phyloP scores from a whole-genome alignment of 2,797 vertebrate species.

The Scolopax rusticola region DNA sequence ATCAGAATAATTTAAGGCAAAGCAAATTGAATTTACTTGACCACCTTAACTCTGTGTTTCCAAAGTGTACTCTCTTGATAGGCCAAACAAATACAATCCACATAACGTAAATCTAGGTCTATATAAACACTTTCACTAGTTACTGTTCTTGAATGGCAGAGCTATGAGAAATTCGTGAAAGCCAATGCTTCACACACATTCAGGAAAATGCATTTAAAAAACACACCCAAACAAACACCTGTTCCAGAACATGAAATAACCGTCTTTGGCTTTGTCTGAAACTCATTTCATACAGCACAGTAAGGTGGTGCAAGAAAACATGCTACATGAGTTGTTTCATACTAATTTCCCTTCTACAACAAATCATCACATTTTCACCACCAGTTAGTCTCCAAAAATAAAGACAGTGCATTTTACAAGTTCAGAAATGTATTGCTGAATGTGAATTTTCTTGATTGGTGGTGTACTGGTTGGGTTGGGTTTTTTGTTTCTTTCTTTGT shows the following conservation, averaged over 20 bases:
- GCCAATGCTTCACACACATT: neutral
- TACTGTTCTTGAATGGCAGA: neutral
- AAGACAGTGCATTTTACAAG: neutral
- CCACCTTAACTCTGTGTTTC: neutral
- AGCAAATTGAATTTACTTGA: neutral
- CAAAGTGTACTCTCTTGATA: neutral
- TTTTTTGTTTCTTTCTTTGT: fast-evolving
- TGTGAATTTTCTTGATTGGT: neutral
- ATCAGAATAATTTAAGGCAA: neutral
- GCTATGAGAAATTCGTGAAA: neutral
- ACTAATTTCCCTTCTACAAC: neutral
- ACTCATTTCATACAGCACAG: neutral
- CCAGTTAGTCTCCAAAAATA: neutral
- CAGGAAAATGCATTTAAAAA: neutral
- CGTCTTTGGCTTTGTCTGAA: neutral
- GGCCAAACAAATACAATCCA: neutral
- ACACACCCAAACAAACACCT: neutral
- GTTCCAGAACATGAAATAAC: neutral
- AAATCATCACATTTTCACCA: neutral
- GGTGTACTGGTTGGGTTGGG: neutral
- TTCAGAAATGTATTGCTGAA: neutral
- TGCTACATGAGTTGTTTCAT: neutral
- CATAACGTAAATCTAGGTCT: neutral
- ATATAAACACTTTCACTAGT: neutral
- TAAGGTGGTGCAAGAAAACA: neutral